Evolutionary conservation across 2,888 invertebrate genomes (phyloP).

Genomic region (Mythimna impura): DNA sequence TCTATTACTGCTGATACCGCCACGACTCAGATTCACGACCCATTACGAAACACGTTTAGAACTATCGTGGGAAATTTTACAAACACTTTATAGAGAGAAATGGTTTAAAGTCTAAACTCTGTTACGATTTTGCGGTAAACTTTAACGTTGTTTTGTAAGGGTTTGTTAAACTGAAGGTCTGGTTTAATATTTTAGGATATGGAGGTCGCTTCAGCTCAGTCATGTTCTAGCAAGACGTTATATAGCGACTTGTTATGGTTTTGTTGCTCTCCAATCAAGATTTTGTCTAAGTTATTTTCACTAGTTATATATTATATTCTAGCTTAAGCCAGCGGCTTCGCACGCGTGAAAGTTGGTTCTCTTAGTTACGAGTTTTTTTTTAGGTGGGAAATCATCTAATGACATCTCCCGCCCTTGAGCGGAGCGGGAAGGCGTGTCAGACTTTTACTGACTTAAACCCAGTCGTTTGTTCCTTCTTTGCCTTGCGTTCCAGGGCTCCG

Average conservation of each 20-base stretch:
- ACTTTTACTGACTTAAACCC: no score
- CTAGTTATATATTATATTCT: no score
- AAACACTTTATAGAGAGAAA: slow-evolving; percentile 42
- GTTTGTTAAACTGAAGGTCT: slow-evolving; percentile 15
- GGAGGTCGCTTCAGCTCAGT: neutral
- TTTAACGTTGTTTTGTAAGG: slow-evolving; percentile 21
- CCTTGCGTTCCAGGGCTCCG: no score
- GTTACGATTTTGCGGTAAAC: slow-evolving; percentile 36
- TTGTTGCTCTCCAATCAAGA: neutral
- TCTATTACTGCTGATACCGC: slow-evolving; percentile 45
- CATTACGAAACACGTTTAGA: slow-evolving; percentile 54
- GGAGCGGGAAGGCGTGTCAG: no score
- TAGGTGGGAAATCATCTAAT: no score
- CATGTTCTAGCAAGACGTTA: neutral
- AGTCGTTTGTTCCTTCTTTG: no score
- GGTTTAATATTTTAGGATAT: neutral
- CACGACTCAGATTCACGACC: slow-evolving; percentile 47
- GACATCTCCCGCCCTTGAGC: no score
- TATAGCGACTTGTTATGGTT: neutral
- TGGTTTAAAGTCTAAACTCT: slow-evolving; percentile 28
- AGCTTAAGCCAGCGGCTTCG: no score
- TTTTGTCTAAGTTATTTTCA: neutral
- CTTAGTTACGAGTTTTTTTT: no score
- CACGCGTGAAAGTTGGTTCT: no score
- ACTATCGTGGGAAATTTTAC: slow-evolving; percentile 51